Percentiles rank a stretch among this genome's conserved stretches.
These are phyloP conservation scores for Hololepta plana DNA, from an alignment of 2,888 invertebrate species.

Conservation along the genomic window DNA sequence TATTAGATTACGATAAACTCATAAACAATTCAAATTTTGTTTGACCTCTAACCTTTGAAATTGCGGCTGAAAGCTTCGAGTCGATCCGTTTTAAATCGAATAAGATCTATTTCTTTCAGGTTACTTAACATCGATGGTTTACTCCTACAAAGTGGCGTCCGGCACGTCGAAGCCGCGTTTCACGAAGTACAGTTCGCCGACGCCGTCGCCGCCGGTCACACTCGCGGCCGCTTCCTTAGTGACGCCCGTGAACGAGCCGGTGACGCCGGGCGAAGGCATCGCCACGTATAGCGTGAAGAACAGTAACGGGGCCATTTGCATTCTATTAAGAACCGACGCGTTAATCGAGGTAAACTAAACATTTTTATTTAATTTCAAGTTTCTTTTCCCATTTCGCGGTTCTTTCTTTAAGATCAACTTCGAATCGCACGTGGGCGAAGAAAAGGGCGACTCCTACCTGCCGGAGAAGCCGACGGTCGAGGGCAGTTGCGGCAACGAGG, in stretches of 20 bases:
- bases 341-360: slow-evolving; percentile 31
- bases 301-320: slow-evolving; percentile 57
- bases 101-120: too few species aligned
- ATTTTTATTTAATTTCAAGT: slow-evolving; percentile 3
- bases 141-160: too few species aligned
- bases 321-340: slow-evolving; percentile 60
- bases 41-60: too few species aligned
- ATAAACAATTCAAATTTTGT: too few species aligned
- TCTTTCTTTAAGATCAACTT: slow-evolving; percentile 20
- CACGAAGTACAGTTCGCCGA: slow-evolving; percentile 42
- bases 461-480: slow-evolving; percentile 53
- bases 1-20: too few species aligned
- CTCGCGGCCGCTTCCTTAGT: slow-evolving; percentile 10
- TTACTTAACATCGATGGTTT: too few species aligned
- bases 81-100: too few species aligned
- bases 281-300: slow-evolving; percentile 47
- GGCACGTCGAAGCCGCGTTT: slow-evolving; percentile 38
- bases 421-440: slow-evolving; percentile 20
- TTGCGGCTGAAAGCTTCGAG: too few species aligned
- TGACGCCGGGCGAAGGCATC: slow-evolving; percentile 15
- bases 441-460: slow-evolving; percentile 51
- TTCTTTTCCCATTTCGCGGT: not conserved
- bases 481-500: slow-evolving; percentile 60
- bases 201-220: slow-evolving; percentile 12
- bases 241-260: slow-evolving; percentile 7